Conservation (phyloP, 2,797 vertebrate genomes). For the Anguilla pacifica region DNA sequence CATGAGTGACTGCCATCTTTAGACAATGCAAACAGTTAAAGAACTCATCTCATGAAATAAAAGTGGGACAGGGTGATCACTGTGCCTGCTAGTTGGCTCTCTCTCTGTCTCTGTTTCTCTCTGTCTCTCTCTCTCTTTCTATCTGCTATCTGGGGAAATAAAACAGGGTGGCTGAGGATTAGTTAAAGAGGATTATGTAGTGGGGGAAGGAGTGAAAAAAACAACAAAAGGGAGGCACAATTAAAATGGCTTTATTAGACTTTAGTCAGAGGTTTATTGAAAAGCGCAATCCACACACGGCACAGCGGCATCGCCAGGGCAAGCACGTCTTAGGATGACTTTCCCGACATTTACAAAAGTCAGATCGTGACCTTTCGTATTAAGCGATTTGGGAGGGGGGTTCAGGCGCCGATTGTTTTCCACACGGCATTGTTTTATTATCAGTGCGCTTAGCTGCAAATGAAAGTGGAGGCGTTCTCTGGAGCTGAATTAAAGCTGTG, state of each 20-base stretch:
- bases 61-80: neutral
- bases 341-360: slow-evolving; percentile 59
- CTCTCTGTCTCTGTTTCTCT: neutral
- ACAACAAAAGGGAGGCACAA: slow-evolving; percentile 61
- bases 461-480: slow-evolving; percentile 48
- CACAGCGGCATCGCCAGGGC: slow-evolving; percentile 40
- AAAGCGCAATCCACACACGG: slow-evolving; percentile 50
- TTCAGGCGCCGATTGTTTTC: slow-evolving; percentile 65
- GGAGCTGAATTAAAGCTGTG: slow-evolving; percentile 51
- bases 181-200: slow-evolving; percentile 66
- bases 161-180: slow-evolving; percentile 63
- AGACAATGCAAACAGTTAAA: neutral
- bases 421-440: slow-evolving; percentile 69
- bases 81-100: neutral
- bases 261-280: slow-evolving; percentile 49
- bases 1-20: neutral
- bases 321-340: slow-evolving; percentile 50
- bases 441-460: slow-evolving; percentile 64
- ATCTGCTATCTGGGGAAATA: slow-evolving; percentile 58
- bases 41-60: neutral
- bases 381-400: slow-evolving; percentile 57
- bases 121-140: neutral
- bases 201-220: slow-evolving; percentile 34
- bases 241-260: slow-evolving; percentile 66
- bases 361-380: slow-evolving; percentile 50